Conservation (phyloP, 2,888 invertebrate genomes). For the Blastobasis adustella region DNA sequence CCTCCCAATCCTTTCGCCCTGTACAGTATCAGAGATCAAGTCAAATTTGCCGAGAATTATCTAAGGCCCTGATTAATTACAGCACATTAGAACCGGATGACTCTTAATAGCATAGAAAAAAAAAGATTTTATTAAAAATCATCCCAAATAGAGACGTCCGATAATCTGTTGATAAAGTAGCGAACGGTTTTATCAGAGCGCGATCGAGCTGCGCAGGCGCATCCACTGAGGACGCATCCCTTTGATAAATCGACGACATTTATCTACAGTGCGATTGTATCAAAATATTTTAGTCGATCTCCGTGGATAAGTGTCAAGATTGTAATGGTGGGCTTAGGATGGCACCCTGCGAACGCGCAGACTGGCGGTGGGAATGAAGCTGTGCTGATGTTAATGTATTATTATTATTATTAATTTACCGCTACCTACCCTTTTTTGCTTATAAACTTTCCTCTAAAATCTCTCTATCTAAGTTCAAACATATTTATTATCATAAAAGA, state of each 20-base stretch:
- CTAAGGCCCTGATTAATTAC: slow-evolving; percentile 20
- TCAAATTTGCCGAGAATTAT: slow-evolving; percentile 1
- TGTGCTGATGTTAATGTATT: not conserved
- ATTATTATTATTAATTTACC: no score
- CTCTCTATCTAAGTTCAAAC: no score
- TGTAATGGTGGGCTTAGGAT: slow-evolving; percentile 52
- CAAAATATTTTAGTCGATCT: slow-evolving; percentile 68
- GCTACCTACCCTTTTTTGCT: no score
- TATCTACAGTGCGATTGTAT: slow-evolving; percentile 63
- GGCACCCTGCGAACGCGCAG: slow-evolving; percentile 29
- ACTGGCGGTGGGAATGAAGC: slow-evolving; percentile 22
- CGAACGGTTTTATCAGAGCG: slow-evolving; percentile 47
- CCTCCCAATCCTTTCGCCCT: no score
- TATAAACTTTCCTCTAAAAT: no score
- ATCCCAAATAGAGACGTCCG: slow-evolving; percentile 57
- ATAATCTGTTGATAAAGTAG: slow-evolving; percentile 64
- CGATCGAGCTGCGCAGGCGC: slow-evolving; percentile 37
- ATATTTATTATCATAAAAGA: no score
- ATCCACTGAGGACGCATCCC: slow-evolving; percentile 27
- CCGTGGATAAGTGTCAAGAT: slow-evolving; percentile 58
- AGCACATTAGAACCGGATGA: slow-evolving; percentile 43
- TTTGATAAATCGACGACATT: slow-evolving; percentile 69
- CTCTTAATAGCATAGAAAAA: slow-evolving; percentile 19
- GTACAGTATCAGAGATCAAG: no score
- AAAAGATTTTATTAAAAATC: slow-evolving; percentile 31